phyloP scores from a whole-genome alignment of 2,797 vertebrate species.

The Ctenosaura bakeri region DNA sequence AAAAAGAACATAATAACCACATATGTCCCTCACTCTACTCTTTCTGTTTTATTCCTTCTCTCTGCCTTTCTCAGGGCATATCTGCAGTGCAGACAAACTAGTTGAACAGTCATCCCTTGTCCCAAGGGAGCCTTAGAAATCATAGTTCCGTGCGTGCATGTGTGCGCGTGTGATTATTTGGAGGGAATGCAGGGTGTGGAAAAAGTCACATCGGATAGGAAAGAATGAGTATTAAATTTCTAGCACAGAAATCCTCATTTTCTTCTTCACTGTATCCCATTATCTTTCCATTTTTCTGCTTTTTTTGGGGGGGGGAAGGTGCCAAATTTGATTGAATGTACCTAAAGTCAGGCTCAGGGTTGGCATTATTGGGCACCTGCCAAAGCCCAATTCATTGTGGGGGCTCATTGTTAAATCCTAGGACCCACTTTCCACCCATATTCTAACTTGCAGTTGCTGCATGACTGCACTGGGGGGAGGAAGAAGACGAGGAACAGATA shows the following conservation, averaged over 20 bases:
- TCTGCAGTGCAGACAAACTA: constrained; percentile 17
- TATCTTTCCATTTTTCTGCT: too few relatives aligned
- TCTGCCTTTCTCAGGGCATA: neutral
- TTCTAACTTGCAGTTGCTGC: neutral
- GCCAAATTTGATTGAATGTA: neutral
- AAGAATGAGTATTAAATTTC: neutral
- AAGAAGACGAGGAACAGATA: too few relatives aligned
- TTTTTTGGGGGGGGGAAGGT: too few relatives aligned
- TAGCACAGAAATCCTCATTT: neutral
- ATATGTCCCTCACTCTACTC: neutral
- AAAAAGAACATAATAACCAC: neutral
- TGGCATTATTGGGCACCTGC: neutral
- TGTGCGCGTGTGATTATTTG: too few relatives aligned
- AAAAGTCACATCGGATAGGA: too few relatives aligned
- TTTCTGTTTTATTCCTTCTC: neutral
- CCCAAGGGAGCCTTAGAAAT: neutral
- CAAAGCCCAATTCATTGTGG: neutral
- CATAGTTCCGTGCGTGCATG: neutral
- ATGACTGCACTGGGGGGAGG: too few relatives aligned
- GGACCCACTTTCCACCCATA: neutral
- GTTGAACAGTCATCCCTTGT: neutral
- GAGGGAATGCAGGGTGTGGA: too few relatives aligned
- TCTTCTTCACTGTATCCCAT: neutral
- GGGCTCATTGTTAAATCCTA: neutral
- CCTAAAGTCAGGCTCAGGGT: neutral